phyloP scores from a whole-genome alignment of 2,113 vertebrate genomes.

The Corythoichthys haematopterus region DNA sequence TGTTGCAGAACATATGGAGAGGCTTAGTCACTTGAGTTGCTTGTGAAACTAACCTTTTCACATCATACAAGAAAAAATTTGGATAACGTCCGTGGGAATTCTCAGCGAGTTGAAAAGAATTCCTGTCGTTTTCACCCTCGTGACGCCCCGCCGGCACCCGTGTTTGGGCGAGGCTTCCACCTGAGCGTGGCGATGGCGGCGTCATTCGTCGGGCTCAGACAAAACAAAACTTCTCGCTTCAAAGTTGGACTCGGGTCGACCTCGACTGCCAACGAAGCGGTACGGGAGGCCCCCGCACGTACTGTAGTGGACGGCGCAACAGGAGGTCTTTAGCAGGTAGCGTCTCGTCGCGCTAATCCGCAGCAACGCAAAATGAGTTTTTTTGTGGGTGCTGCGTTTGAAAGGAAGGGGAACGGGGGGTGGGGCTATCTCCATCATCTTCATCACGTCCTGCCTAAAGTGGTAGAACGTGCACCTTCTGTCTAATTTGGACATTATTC shows the following conservation, averaged over 20 bases:
- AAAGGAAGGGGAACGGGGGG: not conserved
- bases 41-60: no score
- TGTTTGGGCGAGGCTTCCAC: constrained; percentile 3
- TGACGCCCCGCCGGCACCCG: not conserved
- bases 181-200: not conserved
- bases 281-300: constrained; percentile 1
- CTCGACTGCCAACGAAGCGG: constrained; percentile 24
- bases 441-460: constrained; percentile 55
- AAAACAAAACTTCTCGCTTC: not conserved
- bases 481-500: constrained; percentile 79
- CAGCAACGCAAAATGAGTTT: constrained; percentile 11
- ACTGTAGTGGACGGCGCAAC: constrained; percentile 50
- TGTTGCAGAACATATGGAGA: no score
- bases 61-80: no score
- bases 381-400: not conserved
- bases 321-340: constrained; percentile 60
- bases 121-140: not conserved
- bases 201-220: not conserved
- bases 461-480: constrained; percentile 73
- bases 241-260: not conserved
- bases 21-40: no score
- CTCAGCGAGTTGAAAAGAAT: not conserved
- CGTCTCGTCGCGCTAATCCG: constrained; percentile 18
- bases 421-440: constrained; percentile 23
- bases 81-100: no score